Evolutionary conservation across 2,888 invertebrate species (phyloP), one percentile per base, ranked within the genome.

Genomic region (Chymomyza procnemis): DNA sequence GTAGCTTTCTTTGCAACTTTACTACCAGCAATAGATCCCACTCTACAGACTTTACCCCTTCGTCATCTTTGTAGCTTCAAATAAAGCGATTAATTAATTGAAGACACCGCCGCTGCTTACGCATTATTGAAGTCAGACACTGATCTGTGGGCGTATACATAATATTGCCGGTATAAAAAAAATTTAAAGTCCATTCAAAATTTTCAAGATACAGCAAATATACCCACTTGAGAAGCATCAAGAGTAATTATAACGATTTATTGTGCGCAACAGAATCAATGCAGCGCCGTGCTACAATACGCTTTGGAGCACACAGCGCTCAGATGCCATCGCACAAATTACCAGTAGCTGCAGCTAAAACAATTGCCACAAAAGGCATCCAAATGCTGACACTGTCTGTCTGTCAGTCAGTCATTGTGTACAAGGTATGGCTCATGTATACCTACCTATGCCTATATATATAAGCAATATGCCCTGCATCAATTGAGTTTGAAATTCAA

Each of bases 401-500:
- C 48, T 41, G 34, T 41, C 34, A 41, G 34, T 34, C 34, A 34
- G 12, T 41, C 9, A 9, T 12, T 14, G 12, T 9, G 12, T 41
- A 41, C 34, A 41, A 4, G 6, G 26, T 22, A n/a, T n/a, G n/a
- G n/a, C n/a, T n/a, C 48, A 4, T 14, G 16, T 4, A 48, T n/a
- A 18, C 18, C 6, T 1, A 50, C 50, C 16, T 18, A 50, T 41
- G 3, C 12, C 9, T 12, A 12, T 41, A 41, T 6, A 4, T 41
- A 41, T 12, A 41, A 12, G 2, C 34, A 41, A 41, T 41, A 41
- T 41, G 50, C 50, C 50, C 50, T 50, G 50, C 50, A 50, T 50
- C 50, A 50, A 50, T 19, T 34, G 41, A 34, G 52, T 30, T 64
- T 64, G 12, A 75, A 75, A 78, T 75, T 70, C 62, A 74, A 66